Evolutionary conservation across 1,140 invertebrate species (phyloP).

Genomic region (Helicoverpa zea): DNA sequence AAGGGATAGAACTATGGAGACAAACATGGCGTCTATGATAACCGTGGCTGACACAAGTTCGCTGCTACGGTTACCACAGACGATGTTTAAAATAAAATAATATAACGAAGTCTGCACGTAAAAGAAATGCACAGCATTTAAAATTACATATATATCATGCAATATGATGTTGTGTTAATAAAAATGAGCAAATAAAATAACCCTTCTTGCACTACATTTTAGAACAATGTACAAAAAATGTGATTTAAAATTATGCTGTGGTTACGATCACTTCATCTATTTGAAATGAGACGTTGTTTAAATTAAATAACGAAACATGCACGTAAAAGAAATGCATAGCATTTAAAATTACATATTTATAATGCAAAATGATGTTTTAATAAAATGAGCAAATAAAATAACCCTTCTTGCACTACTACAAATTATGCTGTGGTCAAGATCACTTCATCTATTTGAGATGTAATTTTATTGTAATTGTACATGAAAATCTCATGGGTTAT

Average conservation of each 20-base stretch:
- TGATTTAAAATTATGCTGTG: background rate
- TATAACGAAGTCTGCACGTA: background rate
- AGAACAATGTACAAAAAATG: background rate
- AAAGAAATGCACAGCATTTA: background rate
- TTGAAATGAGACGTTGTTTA: background rate
- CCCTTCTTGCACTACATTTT: constrained; percentile 4
- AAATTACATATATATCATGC: background rate
- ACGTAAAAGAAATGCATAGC: background rate
- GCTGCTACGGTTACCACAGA: too few species aligned
- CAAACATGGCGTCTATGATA: background rate
- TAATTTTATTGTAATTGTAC: background rate
- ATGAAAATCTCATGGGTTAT: constrained; percentile 5
- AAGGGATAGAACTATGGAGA: background rate
- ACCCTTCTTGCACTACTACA: background rate
- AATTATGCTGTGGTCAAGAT: background rate
- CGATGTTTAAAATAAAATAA: background rate
- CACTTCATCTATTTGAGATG: background rate
- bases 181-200: constrained; percentile 25
- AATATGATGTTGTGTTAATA: background rate
- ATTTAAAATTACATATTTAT: background rate
- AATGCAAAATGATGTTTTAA: background rate
- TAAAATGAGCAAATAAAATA: constrained; percentile 20
- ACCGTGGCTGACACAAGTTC: too few species aligned
- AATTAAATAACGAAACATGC: background rate
- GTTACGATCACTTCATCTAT: background rate